A percentile compares a stretch with the other conserved stretches of the same genome.
phyloP scores from a whole-genome alignment of 2,888 invertebrate genomes.

The Scrobipalpa costella region DNA sequence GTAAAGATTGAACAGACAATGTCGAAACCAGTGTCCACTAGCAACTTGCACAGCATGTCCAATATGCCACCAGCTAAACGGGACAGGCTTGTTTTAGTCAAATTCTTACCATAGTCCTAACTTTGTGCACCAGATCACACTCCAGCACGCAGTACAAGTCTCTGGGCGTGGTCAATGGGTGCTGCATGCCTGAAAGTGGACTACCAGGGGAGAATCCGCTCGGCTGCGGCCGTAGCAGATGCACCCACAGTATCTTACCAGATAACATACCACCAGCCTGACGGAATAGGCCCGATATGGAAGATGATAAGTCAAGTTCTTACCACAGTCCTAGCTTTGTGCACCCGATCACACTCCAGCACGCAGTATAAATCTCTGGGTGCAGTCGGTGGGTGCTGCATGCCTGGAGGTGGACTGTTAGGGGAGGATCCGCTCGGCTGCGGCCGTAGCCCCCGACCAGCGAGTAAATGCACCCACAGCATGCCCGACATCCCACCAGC shows the following conservation, averaged over 20 bases:
- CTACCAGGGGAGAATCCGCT: constrained; percentile 86
- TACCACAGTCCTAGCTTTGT: constrained; percentile 97
- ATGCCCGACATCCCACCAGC: constrained; percentile 88
- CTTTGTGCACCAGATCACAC: constrained; percentile 97
- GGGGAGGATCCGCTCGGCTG: constrained; percentile 84
- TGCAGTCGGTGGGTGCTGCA: constrained; percentile 67
- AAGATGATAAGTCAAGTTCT: constrained; percentile 68
- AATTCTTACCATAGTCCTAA: constrained; percentile 89
- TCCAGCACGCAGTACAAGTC: constrained; percentile 99
- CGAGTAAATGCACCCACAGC: constrained; percentile 93
- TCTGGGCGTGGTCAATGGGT: constrained; percentile 77
- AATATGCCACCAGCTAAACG: too few relatives aligned
- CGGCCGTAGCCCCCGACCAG: constrained; percentile 92
- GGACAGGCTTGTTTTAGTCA: too few relatives aligned
- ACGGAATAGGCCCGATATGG: constrained; percentile 78
- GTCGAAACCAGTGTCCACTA: too few relatives aligned
- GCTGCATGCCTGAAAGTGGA: constrained; percentile 83
- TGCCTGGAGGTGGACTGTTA: constrained; percentile 85
- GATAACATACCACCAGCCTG: constrained; percentile 83
- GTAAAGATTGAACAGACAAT: too few relatives aligned
- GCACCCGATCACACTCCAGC: constrained; percentile 97
- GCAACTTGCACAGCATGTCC: too few relatives aligned
- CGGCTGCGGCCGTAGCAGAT: constrained; percentile 86
- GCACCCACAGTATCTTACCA: constrained; percentile 95
- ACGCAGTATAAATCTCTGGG: constrained; percentile 97